Percentiles rank a stretch among this genome's conserved stretches.
Conservation (phyloP, 2,888 invertebrate genomes). For the Onthophagus sagittarius region DNA sequence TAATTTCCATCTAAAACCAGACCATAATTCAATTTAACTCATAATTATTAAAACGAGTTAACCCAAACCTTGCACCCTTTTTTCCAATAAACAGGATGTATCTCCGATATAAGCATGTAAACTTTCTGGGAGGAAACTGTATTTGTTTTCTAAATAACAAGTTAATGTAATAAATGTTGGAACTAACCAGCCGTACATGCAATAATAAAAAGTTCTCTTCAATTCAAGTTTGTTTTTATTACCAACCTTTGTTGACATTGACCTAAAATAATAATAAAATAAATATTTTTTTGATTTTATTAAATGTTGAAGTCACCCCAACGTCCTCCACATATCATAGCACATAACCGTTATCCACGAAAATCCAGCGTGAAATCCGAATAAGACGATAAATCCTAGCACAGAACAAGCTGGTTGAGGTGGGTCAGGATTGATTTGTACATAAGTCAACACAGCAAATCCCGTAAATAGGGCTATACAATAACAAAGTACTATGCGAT, state of each 20-base stretch:
- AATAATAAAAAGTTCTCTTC: constrained; percentile 6
- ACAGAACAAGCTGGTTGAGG: constrained; percentile 34
- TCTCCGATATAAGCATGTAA: constrained; percentile 5
- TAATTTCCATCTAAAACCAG: background rate
- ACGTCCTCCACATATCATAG: constrained; percentile 79
- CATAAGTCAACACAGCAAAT: constrained; percentile 5
- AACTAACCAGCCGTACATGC: background rate
- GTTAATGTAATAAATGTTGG: background rate
- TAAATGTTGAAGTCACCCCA: constrained; percentile 55
- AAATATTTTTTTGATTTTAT: background rate
- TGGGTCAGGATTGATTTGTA: background rate
- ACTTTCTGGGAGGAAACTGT: background rate
- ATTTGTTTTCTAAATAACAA: background rate
- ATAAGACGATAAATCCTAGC: constrained; percentile 64
- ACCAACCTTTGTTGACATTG: background rate
- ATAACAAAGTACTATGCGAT: constrained; percentile 18
- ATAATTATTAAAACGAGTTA: background rate
- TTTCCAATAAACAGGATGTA: background rate
- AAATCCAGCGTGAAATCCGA: constrained; percentile 67
- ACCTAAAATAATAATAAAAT: background rate
- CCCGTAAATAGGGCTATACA: constrained; percentile 12
- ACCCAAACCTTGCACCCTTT: background rate
- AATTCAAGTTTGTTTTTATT: background rate
- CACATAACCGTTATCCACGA: constrained; percentile 78
- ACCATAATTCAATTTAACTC: background rate